These are phyloP conservation scores for Nettapus auritus DNA, from an alignment of 2,113 vertebrate genomes.

Conservation along the genomic window DNA sequence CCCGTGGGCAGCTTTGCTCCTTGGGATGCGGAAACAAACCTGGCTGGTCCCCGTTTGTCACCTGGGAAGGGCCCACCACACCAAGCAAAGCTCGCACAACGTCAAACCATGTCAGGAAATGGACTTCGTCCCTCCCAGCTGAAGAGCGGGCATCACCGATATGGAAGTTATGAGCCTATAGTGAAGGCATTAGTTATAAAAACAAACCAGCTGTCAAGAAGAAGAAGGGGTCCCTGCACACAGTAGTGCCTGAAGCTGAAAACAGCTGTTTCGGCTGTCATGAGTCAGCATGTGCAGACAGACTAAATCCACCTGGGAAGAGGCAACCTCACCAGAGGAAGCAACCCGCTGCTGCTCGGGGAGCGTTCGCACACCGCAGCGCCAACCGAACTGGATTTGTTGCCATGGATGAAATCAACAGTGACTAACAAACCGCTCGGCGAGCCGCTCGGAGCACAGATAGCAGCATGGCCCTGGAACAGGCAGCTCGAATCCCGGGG, in stretches of 20 bases:
- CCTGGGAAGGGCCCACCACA: background rate
- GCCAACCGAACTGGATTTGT: constrained; percentile 56
- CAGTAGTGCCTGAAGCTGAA: constrained; percentile 72
- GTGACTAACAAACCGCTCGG: constrained; percentile 53
- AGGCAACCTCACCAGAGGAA: constrained; percentile 69
- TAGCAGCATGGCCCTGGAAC: constrained; percentile 9
- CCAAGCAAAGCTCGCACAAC: background rate
- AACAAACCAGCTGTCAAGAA: constrained; percentile 71
- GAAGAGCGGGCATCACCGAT: constrained; percentile 35
- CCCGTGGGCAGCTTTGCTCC: background rate
- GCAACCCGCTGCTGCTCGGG: constrained; percentile 46
- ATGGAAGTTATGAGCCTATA: constrained; percentile 65
- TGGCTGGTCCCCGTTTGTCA: background rate
- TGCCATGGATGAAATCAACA: constrained; percentile 67
- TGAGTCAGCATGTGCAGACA: constrained; percentile 73
- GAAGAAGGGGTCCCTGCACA: constrained; percentile 69
- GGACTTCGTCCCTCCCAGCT: constrained; percentile 6
- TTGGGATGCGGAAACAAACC: background rate
- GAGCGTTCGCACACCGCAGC: constrained; percentile 19
- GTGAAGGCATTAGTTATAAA: constrained; percentile 67
- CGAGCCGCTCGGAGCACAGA: constrained; percentile 21
- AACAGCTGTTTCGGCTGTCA: constrained; percentile 71
- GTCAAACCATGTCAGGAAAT: background rate
- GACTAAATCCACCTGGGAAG: constrained; percentile 72
- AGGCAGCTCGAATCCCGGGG: constrained; percentile 11